These are phyloP conservation scores for Yoshiicerus persimilis DNA, from an alignment of 1,140 invertebrate genomes.

Conservation along the genomic window DNA sequence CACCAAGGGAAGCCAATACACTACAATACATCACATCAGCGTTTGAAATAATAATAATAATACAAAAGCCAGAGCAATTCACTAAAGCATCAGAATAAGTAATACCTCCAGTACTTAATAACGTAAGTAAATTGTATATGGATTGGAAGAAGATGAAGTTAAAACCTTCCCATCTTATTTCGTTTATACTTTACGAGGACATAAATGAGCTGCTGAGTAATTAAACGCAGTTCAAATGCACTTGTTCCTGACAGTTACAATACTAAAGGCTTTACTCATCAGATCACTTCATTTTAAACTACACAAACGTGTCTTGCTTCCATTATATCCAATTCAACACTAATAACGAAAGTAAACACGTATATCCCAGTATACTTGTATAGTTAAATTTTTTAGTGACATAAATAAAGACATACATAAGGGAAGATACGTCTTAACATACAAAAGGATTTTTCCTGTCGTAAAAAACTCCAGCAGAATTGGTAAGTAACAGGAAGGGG, in stretches of 20 bases:
- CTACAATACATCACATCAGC: no score
- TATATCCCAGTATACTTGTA: neutral
- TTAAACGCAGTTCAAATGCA: slow-evolving; percentile 12
- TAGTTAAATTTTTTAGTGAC: neutral
- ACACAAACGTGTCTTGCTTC: neutral
- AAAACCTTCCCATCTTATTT: slow-evolving; percentile 1
- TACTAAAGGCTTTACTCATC: neutral
- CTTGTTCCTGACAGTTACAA: slow-evolving; percentile 4
- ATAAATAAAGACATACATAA: neutral
- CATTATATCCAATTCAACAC: neutral
- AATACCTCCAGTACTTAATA: no score
- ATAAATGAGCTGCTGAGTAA: slow-evolving; percentile 10
- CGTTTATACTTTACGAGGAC: slow-evolving; percentile 9
- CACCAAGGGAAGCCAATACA: neutral
- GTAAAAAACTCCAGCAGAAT: neutral
- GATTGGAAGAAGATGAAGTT: neutral
- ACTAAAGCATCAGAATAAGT: neutral
- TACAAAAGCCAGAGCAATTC: neutral
- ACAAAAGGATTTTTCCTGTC: slow-evolving; percentile 7
- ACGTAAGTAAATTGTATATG: neutral
- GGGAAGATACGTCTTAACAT: neutral
- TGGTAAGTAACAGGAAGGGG: neutral
- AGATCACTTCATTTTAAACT: neutral
- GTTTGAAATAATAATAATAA: no score
- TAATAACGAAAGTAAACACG: neutral